phyloP scores from a whole-genome alignment of 1,140 invertebrate species.

The Probaryconus sp. region DNA sequence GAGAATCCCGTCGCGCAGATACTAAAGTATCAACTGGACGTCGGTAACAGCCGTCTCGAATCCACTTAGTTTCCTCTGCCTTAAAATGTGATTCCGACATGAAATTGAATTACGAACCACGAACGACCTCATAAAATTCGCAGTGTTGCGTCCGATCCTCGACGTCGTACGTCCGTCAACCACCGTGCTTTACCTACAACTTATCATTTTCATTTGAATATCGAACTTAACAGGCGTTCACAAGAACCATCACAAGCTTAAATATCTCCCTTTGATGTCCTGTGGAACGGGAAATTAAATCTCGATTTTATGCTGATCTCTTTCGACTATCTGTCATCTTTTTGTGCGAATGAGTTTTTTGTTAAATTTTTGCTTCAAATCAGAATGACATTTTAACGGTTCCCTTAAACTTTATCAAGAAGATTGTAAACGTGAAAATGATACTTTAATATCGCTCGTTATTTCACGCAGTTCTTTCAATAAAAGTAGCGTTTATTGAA shows the following conservation, averaged over 20 bases:
- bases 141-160: background rate
- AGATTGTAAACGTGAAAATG: too few species aligned
- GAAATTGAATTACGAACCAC: constrained; percentile 66
- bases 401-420: too few species aligned
- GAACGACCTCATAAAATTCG: constrained; percentile 31
- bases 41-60: constrained; percentile 32
- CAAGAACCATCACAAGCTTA: background rate
- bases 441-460: background rate
- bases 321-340: background rate
- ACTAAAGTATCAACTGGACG: constrained; percentile 49
- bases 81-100: constrained; percentile 51
- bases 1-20: constrained; percentile 25
- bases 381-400: background rate
- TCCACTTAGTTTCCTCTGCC: constrained; percentile 32
- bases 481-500: too few species aligned
- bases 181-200: background rate
- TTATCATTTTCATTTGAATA: constrained; percentile 25
- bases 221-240: background rate
- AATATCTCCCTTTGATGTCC: too few species aligned
- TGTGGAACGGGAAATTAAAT: constrained; percentile 8
- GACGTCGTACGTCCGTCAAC: background rate
- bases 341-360: constrained; percentile 10
- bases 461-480: background rate
- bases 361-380: too few species aligned
- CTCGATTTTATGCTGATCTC: background rate